phyloP scores from a whole-genome alignment of 2,113 vertebrate genomes.

The Microtus oregoni region DNA sequence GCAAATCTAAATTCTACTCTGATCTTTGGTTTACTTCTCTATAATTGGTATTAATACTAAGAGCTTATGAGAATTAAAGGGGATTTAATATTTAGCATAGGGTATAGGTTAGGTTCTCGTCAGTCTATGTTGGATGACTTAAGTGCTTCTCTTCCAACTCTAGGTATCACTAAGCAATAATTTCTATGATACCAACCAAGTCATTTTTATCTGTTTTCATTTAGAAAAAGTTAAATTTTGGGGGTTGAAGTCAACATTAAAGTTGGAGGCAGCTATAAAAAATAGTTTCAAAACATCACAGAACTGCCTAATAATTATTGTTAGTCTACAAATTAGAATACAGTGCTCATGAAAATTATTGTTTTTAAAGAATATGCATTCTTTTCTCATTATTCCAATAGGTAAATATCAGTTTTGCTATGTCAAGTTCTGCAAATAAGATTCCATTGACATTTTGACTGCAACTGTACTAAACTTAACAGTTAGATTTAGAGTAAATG shows the following conservation, averaged over 20 bases:
- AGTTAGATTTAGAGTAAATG: conserved; percentile 35
- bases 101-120: not conserved
- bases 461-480: not conserved
- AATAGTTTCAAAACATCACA: not conserved
- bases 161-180: conserved; percentile 37
- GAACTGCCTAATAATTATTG: conserved; percentile 37
- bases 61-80: conserved; percentile 19
- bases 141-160: conserved; percentile 14
- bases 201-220: not conserved
- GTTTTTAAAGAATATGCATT: not conserved
- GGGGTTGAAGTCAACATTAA: not conserved
- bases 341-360: conserved; percentile 28
- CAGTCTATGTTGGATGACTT: not conserved
- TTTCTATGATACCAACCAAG: conserved; percentile 8
- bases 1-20: conserved; percentile 1
- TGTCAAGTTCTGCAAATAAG: conserved; percentile 24
- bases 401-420: not conserved
- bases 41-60: conserved; percentile 38
- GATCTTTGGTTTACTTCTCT: conserved; percentile 6
- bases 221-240: not conserved
- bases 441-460: conserved; percentile 27
- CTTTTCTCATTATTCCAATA: conserved; percentile 38
- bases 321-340: conserved; percentile 37
- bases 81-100: conserved; percentile 32
- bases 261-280: conserved; percentile 41